These are phyloP conservation scores for Megaustenia siamemsis DNA, from an alignment of 2,888 invertebrate species.

Conservation along the genomic window DNA sequence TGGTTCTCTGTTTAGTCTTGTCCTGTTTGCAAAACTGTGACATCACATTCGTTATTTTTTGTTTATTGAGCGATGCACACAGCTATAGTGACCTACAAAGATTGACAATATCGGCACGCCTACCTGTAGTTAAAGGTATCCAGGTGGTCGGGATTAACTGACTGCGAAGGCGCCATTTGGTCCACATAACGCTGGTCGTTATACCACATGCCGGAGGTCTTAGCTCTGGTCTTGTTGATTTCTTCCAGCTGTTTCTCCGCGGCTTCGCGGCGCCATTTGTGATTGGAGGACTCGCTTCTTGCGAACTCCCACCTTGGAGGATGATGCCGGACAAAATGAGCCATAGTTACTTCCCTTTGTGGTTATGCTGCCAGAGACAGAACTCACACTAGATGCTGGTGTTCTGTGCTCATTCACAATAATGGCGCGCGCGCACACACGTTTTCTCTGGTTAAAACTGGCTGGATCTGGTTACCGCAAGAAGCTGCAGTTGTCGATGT, in stretches of 20 bases:
- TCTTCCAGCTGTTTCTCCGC: background rate
- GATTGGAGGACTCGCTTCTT: conserved; percentile 22
- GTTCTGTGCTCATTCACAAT: background rate
- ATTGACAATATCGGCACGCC: too few relatives aligned
- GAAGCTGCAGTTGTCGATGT: too few relatives aligned
- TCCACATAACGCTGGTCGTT: conserved; percentile 37
- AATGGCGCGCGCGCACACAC: background rate
- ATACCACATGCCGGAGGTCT: conserved; percentile 28
- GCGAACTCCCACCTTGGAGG: conserved; percentile 26
- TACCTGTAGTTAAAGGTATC: conserved; percentile 50
- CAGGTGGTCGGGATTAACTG: conserved; percentile 28
- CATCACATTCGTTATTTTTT: too few relatives aligned
- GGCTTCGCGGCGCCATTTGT: background rate
- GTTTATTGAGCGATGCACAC: too few relatives aligned
- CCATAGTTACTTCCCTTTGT: conserved; percentile 9
- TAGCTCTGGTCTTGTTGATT: background rate
- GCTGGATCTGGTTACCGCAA: background rate
- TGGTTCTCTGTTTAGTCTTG: too few relatives aligned
- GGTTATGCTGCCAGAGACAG: background rate
- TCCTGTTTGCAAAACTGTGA: too few relatives aligned
- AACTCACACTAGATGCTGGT: background rate
- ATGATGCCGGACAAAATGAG: conserved; percentile 20
- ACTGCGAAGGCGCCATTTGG: conserved; percentile 30
- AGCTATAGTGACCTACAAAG: too few relatives aligned
- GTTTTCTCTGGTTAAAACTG: background rate